These are phyloP conservation scores for Pterostichus madidus DNA, from an alignment of 2,888 invertebrate species.

Conservation along the genomic window DNA sequence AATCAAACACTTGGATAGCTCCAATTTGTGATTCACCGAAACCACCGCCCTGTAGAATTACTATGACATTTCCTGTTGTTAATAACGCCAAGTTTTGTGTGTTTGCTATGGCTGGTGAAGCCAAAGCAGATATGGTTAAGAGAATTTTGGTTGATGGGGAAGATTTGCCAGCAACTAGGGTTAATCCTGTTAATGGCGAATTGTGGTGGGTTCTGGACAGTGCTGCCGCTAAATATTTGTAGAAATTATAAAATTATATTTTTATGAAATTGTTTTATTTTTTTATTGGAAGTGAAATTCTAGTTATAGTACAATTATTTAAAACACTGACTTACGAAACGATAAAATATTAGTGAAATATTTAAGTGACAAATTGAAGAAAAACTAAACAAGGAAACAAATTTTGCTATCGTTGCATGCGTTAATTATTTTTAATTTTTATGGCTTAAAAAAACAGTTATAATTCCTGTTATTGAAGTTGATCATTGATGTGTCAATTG, in stretches of 20 bases:
- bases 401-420: no score
- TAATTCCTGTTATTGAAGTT: no score
- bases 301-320: no score
- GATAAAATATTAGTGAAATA: no score
- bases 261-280: background rate
- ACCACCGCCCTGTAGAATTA: slow-evolving; percentile 94
- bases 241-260: slow-evolving; percentile 33
- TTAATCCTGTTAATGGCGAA: slow-evolving; percentile 84
- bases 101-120: slow-evolving; percentile 90
- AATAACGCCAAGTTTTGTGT: slow-evolving; percentile 91
- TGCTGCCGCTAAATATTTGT: slow-evolving; percentile 77
- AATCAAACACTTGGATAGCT: slow-evolving; percentile 85
- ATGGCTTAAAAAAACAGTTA: no score
- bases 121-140: slow-evolving; percentile 95
- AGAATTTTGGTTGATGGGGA: slow-evolving; percentile 88
- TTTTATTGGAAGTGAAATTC: no score
- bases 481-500: no score
- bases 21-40: slow-evolving; percentile 96
- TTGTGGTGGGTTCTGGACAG: slow-evolving; percentile 84
- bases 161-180: slow-evolving; percentile 87
- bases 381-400: no score
- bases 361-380: no score
- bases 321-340: no score
- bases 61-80: slow-evolving; percentile 93
- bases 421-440: no score